A percentile compares a stretch with the other conserved stretches of the same genome.
Evolutionary conservation across 2,888 invertebrate species (phyloP).

Genomic region (Anodontia alba): DNA sequence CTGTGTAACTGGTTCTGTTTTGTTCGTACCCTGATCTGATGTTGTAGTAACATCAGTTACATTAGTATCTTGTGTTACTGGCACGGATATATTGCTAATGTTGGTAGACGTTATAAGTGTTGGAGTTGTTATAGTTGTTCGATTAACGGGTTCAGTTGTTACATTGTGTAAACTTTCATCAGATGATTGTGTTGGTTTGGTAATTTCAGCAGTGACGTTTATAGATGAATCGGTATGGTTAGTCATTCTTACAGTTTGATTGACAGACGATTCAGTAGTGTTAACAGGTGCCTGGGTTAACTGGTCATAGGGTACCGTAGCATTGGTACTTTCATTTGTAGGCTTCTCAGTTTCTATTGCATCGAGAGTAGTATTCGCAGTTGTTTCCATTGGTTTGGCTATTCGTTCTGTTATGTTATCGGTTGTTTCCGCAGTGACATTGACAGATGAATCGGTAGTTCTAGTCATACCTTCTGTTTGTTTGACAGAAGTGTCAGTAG

Average conservation of each 20-base stretch:
- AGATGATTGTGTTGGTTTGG: neutral
- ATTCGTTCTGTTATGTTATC: no score
- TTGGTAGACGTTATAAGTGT: neutral
- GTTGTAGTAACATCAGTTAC: neutral
- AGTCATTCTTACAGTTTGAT: no score
- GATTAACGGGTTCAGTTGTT: neutral
- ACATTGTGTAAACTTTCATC: neutral
- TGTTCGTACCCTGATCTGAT: neutral
- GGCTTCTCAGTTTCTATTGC: neutral
- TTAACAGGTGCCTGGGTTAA: no score
- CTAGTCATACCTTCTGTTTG: neutral
- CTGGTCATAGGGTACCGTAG: no score
- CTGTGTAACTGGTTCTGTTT: no score
- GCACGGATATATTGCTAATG: neutral
- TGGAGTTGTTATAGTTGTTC: neutral
- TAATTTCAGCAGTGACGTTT: neutral
- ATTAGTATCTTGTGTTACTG: neutral
- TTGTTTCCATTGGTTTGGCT: no score
- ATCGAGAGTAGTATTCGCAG: neutral
- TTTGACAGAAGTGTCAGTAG: no score
- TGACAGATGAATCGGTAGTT: neutral
- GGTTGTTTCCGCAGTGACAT: neutral
- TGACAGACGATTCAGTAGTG: neutral
- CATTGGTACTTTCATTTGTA: neutral
- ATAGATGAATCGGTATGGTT: no score